Evolutionary conservation across 2,113 vertebrate genomes (phyloP), one percentile per base, ranked within the genome.

Genomic region (Megaptera novaeangliae): DNA sequence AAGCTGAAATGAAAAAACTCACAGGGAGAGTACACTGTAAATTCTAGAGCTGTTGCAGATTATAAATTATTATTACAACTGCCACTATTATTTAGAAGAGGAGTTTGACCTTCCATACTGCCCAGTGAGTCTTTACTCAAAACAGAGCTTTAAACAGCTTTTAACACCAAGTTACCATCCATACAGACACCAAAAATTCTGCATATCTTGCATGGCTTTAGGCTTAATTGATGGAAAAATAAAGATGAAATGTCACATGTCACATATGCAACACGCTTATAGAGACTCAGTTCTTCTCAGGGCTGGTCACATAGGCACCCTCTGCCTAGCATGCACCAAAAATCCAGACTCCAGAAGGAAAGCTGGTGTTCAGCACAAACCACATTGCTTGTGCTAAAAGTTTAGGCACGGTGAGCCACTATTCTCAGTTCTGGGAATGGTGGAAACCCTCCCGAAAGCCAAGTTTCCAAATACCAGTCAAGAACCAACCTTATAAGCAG

Each of bases 91-190:
- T 41, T 89, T 77, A 72, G 27, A 91, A 97, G 13, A 92, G 68
- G 95, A 89, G 49, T 41, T 96, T 23, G n/a, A 46, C 21, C 61
- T 94, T 96, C 18, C 52, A 52, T 29, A 83, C 85, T 87, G 90
- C 46, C 63, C 27, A 63, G 8, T 46, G 10, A 96, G 34, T 77
- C 41, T 86, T 92, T 86, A 88, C 44, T 89, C 18, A 25, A 59
- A 95, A 96, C 29, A 93, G 20, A 88, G 34, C 2, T 97, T 96
- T 55, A 80, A 78, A 41, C 9, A 94, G n/a, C 11, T 66, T 94
- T 93, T 85, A 91, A 93, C 25, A 92, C 44, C 29, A 86, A 71
- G 23, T 87, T 41, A 91, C 23, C 34, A 69, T 59, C 52, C 44
- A 86, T 49, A 82, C 36, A 86, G 90, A 96, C 21, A 94, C 64